These are phyloP conservation scores for Cephalopterus ornatus DNA, from an alignment of 2,113 vertebrate species.

Conservation along the genomic window DNA sequence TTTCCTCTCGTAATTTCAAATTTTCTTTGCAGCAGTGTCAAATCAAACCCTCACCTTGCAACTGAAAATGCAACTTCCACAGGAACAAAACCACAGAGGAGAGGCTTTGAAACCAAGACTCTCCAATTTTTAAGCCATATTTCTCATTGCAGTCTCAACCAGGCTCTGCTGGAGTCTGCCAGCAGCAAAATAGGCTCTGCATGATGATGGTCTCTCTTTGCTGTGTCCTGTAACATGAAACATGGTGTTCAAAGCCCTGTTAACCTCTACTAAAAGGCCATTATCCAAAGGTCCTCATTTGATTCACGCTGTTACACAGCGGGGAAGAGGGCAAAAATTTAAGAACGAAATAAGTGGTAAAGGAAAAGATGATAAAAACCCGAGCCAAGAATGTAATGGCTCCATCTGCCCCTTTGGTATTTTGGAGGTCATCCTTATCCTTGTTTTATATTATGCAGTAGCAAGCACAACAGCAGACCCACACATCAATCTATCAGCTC, in stretches of 20 bases:
- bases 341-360: neutral
- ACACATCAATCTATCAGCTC: conserved; percentile 35
- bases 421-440: neutral
- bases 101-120: neutral
- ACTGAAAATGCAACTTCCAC: neutral
- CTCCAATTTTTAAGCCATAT: neutral
- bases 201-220: neutral
- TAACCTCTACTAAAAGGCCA: neutral
- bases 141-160: neutral
- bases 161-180: neutral
- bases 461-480: conserved; percentile 60
- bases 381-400: neutral
- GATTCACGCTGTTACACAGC: neutral
- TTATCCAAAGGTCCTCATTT: neutral
- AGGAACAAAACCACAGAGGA: neutral
- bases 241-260: neutral
- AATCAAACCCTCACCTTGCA: neutral
- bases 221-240: neutral
- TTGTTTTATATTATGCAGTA: conserved; percentile 22
- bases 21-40: neutral
- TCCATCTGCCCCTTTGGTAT: neutral
- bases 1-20: neutral
- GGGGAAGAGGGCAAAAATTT: neutral
- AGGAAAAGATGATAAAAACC: neutral
- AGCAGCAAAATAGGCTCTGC: neutral